Base-by-base conservation (phyloP, 1,140 invertebrate genomes). In the Pseudomyrmex dendroicus region DNA sequence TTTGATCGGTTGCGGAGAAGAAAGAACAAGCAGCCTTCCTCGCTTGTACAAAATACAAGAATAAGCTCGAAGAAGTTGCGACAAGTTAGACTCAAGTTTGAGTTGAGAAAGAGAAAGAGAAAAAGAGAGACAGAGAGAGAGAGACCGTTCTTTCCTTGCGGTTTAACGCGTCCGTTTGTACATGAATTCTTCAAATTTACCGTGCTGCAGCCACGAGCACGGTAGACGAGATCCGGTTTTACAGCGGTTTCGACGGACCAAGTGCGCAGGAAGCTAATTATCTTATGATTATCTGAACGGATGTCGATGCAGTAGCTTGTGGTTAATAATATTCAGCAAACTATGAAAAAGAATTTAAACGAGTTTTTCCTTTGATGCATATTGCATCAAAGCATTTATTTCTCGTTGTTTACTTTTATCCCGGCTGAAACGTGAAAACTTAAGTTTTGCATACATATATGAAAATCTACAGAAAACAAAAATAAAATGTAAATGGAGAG, bases 141-240 rank as follows among this genome's bases (percentile, higher is more conserved):
- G 35, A 35, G 1, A 76, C 73, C 74, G 73, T 88, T 83, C 64
- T 73, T 89, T 85, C 68, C 70, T 78, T 88, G 86, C 68, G 87
- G 84, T 89, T 89, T 80, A 88, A 89, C 70, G 84, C 78, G 87
- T 84, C 73, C 84, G 86, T 70, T 73, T 82, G 73, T 73, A 86
- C 64, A 59, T 83, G 84, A 86, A 83, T 88, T 84, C 84, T 72
- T 85, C 73, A 72, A 83, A 80, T 59, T 85, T 35, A 35, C 35
- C 5, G 35, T 35, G 35, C 35, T 35, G 35, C 35, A 35, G 52
- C 68, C 48, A 68, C 63, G 68, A 72, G 74, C 82, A 87, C 35
- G 56, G 35, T 67, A 72, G n/a, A 78, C n/a, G 67, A 76, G 73
- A 86, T 83, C 84, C 84, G 78, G 62, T 67, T 78, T 82, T 66